Evolutionary conservation across 2,888 invertebrate species (phyloP).

Genomic region (Andrena trimmerana): DNA sequence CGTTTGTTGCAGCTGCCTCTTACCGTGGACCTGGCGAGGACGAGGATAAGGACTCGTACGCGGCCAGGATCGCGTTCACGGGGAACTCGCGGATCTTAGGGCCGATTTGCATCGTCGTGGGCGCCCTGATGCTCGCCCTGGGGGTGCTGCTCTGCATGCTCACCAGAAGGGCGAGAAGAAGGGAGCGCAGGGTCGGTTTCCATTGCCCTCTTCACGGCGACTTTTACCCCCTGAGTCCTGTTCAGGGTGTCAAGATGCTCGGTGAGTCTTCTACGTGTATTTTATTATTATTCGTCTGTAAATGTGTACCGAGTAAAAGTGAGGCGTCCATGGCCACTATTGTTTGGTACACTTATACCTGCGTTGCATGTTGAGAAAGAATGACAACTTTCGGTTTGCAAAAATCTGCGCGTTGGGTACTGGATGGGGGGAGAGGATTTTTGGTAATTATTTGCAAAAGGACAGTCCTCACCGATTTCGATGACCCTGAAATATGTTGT

Average conservation of each 20-base stretch:
- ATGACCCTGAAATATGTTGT: too few relatives aligned
- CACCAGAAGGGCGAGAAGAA: conserved; percentile 89
- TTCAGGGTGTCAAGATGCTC: conserved; percentile 84
- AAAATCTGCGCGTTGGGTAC: too few relatives aligned
- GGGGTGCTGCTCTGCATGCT: conserved; percentile 89
- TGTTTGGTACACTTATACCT: too few relatives aligned
- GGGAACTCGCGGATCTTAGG: conserved; percentile 91
- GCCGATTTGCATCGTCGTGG: conserved; percentile 91
- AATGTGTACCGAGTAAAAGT: too few relatives aligned
- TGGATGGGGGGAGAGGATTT: too few relatives aligned
- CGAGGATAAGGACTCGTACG: conserved; percentile 90
- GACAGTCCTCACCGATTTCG: too few relatives aligned
- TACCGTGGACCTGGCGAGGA: conserved; percentile 91
- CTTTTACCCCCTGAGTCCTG: conserved; percentile 91
- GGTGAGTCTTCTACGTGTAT: conserved; percentile 71
- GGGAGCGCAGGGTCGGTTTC: conserved; percentile 90
- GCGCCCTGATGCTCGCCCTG: conserved; percentile 90
- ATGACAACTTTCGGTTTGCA: too few relatives aligned
- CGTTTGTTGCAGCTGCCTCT: conserved; percentile 87
- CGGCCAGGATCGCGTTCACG: conserved; percentile 90
- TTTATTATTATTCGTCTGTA: too few relatives aligned
- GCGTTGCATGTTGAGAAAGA: too few relatives aligned
- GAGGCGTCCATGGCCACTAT: too few relatives aligned
- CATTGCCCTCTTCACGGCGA: conserved; percentile 92
- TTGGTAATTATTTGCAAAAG: too few relatives aligned